These are phyloP conservation scores for Oreochromis grahami DNA, from an alignment of 2,797 vertebrate genomes.

Conservation along the genomic window DNA sequence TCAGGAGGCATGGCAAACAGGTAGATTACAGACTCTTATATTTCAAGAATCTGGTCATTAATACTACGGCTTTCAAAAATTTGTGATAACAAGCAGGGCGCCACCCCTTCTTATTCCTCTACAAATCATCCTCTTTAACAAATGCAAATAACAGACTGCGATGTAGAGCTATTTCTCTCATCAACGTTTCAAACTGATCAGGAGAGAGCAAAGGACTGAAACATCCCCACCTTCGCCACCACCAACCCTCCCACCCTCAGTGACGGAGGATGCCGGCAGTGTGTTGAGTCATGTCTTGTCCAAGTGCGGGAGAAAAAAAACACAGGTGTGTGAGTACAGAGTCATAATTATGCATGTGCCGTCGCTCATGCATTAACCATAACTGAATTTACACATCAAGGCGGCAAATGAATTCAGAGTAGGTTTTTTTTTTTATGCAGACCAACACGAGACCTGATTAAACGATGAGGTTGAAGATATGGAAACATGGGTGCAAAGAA, in stretches of 20 bases:
- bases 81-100: conserved; percentile 6
- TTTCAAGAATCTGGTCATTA: not conserved
- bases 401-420: conserved; percentile 71
- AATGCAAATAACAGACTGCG: conserved; percentile 23
- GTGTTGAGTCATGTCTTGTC: conserved; percentile 44
- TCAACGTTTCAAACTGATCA: not conserved
- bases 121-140: conserved; percentile 6
- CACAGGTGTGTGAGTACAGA: conserved; percentile 36
- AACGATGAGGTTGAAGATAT: conserved; percentile 66
- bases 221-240: not conserved
- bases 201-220: not conserved
- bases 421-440: conserved; percentile 69
- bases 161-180: not conserved
- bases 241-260: not conserved
- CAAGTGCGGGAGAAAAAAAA: conserved; percentile 18
- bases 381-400: conserved; percentile 79
- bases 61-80: not conserved
- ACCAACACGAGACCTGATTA: conserved; percentile 72
- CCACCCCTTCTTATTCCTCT: not conserved
- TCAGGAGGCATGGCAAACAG: not conserved
- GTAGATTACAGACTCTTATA: not conserved
- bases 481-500: conserved; percentile 27
- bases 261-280: conserved; percentile 26
- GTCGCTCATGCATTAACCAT: conserved; percentile 78
- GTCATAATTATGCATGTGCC: conserved; percentile 69